Base-by-base conservation (phyloP, 2,888 invertebrate genomes). In the Hypercompe scribonia region DNA sequence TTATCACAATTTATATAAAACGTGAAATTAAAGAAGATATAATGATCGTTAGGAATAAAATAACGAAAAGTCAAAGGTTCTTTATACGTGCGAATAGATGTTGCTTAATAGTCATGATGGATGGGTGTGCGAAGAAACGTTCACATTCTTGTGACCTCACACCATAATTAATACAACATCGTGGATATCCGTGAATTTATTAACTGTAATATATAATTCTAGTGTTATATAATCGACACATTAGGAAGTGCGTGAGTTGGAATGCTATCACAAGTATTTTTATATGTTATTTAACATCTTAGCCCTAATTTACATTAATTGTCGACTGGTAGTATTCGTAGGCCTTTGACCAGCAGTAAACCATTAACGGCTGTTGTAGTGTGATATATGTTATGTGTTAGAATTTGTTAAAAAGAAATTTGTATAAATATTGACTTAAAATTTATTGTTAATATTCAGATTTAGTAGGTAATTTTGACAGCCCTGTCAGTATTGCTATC, bases 111-210 rank as follows among this genome's bases (percentile, higher is more conserved):
- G 46, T 28, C 63, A 68, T 74, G 75, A 77, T 80, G 71, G 71
- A 84, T 84, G 36, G 61, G 65, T 42, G 54, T 71, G 73, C 28
- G 70, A 75, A 77, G 76, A 83, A 82, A 81, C 72, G 61, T 46
- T 34, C 46, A 36, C 31, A 65, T 54, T 61, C 70, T 72, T 75
- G n/a, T 39, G 69, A 74, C 66, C 72, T 63, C 24, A 71, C 58
- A 15, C 75, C 67, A 73, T 76, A 80, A 84, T 84, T 84, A 81
- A 73, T 65, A 65, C 64, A 72, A 73, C 70, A 69, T 15, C 34
- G 64, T 78, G 78, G 46, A 64, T 68, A 68, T 68, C 76, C 75
- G 77, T 74, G 75, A 76, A 77, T 74, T 63, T 76, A 78, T 71
- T 34, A 74, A 67, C 54, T 18, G 39, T 50, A 61, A 65, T 79